phyloP scores from a whole-genome alignment of 2,888 invertebrate genomes.

The Tachina fera region DNA sequence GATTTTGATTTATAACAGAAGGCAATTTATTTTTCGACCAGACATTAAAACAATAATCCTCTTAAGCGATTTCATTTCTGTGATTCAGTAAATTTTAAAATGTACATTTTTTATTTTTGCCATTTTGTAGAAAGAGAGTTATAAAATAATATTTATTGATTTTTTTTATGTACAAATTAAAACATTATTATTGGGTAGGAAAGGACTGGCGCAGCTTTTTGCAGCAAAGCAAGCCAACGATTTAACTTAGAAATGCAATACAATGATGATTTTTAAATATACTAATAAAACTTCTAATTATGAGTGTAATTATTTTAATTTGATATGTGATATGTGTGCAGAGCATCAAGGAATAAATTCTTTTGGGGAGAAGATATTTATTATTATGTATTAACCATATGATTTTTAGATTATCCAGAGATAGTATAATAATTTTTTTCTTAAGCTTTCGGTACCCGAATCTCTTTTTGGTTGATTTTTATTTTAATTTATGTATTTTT shows the following conservation, averaged over 20 bases:
- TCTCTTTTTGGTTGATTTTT: no score
- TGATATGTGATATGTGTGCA: no score
- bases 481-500: no score
- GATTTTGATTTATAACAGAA: not conserved
- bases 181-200: not conserved
- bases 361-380: no score
- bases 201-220: not conserved
- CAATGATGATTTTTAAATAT: not conserved
- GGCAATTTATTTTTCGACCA: conserved; percentile 17
- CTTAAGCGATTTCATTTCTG: conserved; percentile 60
- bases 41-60: conserved; percentile 63
- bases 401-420: no score
- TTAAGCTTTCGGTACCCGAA: no score
- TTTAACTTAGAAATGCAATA: not conserved
- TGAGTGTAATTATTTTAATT: no score
- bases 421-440: no score
- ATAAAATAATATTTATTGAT: conserved; percentile 16
- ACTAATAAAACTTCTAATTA: not conserved
- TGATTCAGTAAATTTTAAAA: conserved; percentile 54
- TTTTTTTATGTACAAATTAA: not conserved
- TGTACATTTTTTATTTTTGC: conserved; percentile 3
- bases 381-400: no score
- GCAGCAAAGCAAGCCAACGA: not conserved
- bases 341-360: no score
- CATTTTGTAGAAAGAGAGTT: not conserved